These are phyloP conservation scores for Phalangium opilio DNA, from an alignment of 2,888 invertebrate species.

Conservation along the genomic window DNA sequence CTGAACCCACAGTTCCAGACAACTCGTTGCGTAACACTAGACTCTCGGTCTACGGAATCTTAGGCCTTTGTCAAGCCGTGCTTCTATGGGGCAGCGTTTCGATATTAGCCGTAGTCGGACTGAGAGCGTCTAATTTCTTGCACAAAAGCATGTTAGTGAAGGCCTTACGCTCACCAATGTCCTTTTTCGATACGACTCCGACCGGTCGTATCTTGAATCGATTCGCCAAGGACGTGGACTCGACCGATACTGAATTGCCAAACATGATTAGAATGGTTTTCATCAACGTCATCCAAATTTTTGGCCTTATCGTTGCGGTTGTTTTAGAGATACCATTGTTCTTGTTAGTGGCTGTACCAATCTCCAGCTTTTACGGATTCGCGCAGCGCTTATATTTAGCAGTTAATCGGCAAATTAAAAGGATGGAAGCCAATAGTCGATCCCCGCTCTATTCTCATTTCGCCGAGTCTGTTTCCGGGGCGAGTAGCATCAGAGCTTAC, in stretches of 20 bases:
- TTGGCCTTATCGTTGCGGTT: slow-evolving; percentile 1
- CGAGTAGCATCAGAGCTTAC: too few species aligned
- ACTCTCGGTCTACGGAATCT: slow-evolving; percentile 73
- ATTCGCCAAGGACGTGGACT: slow-evolving; percentile 23
- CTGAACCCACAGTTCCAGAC: too few species aligned
- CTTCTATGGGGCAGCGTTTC: slow-evolving; percentile 16
- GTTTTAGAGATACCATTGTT: neutral
- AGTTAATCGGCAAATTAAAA: too few species aligned
- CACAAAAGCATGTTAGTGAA: slow-evolving; percentile 23
- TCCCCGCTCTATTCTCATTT: too few species aligned
- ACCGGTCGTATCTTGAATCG: slow-evolving; percentile 20
- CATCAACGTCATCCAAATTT: slow-evolving; percentile 2
- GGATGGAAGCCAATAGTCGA: too few species aligned
- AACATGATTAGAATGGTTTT: neutral
- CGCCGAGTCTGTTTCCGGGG: too few species aligned
- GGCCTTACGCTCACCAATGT: slow-evolving; percentile 31
- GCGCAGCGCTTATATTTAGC: slow-evolving; percentile 25
- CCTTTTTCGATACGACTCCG: slow-evolving; percentile 22
- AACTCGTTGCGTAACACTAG: slow-evolving; percentile 47
- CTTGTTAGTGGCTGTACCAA: neutral
- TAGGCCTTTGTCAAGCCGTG: slow-evolving; percentile 38
- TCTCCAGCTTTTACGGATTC: slow-evolving; percentile 57
- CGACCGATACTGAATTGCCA: slow-evolving; percentile 17
- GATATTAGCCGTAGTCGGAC: slow-evolving; percentile 35
- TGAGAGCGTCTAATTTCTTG: slow-evolving; percentile 37